These are phyloP conservation scores for Poeciliopsis gracilis DNA, from an alignment of 2,797 vertebrate genomes.

Conservation along the genomic window DNA sequence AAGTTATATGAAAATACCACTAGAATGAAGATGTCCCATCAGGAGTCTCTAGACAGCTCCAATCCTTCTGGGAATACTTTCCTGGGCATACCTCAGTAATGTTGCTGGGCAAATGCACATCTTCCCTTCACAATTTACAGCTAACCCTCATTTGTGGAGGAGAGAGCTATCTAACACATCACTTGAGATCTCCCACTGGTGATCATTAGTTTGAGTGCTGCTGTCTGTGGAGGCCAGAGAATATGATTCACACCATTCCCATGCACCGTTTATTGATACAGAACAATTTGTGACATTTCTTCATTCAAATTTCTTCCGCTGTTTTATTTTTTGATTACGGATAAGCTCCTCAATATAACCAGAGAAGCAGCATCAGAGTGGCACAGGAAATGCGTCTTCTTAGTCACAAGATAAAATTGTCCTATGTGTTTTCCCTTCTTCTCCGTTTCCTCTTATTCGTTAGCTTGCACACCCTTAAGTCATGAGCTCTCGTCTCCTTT, in stretches of 20 bases:
- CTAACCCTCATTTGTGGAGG: conserved; percentile 3
- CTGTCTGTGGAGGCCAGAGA: conserved; percentile 3
- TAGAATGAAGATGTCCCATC: neutral
- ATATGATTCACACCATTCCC: neutral
- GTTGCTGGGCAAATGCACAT: neutral
- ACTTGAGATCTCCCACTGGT: conserved; percentile 8
- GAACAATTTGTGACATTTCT: conserved; percentile 1
- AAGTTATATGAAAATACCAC: conserved; percentile 2
- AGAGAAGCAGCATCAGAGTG: neutral
- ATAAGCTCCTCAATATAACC: neutral
- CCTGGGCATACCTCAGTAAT: conserved; percentile 2
- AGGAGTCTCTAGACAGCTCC: neutral
- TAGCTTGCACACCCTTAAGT: conserved; percentile 36
- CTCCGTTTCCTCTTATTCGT: neutral
- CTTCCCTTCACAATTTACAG: neutral
- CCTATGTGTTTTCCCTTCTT: neutral
- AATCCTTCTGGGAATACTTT: neutral
- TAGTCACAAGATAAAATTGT: neutral
- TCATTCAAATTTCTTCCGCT: neutral
- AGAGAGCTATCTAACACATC: conserved; percentile 7
- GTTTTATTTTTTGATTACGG: neutral
- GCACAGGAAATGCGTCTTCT: neutral
- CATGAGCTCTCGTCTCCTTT: conserved; percentile 16
- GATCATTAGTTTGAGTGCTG: conserved; percentile 22
- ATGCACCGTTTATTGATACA: conserved; percentile 5